Conservation (phyloP, 2,113 vertebrate genomes). For the Labeo rohita region DNA sequence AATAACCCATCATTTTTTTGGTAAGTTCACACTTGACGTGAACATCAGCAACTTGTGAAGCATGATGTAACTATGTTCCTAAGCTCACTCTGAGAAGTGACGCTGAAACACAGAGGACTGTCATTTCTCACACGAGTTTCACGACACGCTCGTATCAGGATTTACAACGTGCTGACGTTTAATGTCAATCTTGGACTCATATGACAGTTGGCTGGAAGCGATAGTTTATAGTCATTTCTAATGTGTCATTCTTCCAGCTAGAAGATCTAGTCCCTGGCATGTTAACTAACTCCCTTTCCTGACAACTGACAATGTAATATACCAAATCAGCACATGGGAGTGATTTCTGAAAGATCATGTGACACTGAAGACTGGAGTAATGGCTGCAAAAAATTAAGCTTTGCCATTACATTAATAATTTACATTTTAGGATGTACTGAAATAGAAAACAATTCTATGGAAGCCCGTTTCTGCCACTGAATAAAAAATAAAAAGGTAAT, state of each 20-base stretch:
- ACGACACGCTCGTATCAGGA: not conserved
- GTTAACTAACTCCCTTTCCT: not conserved
- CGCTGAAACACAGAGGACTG: not conserved
- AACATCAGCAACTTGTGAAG: not conserved
- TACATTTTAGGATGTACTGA: not conserved
- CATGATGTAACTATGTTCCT: not conserved
- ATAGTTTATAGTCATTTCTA: not conserved
- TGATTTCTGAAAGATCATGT: not conserved
- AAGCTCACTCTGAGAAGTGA: not conserved
- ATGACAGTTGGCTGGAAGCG: not conserved
- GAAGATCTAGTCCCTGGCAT: too few relatives aligned
- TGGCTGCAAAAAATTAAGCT: not conserved
- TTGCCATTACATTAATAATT: not conserved
- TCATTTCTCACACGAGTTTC: not conserved
- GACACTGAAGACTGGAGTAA: not conserved
- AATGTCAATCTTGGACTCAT: not conserved
- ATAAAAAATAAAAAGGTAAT: too few relatives aligned
- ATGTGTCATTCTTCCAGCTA: not conserved
- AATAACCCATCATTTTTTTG: too few relatives aligned
- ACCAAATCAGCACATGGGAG: not conserved
- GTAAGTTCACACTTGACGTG: not conserved
- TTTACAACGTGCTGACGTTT: not conserved
- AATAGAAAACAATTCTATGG: too few relatives aligned
- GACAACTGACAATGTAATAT: not conserved
- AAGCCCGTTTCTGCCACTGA: too few relatives aligned